phyloP scores from a whole-genome alignment of 1,140 invertebrate genomes.

The Mesaphorura yosii region DNA sequence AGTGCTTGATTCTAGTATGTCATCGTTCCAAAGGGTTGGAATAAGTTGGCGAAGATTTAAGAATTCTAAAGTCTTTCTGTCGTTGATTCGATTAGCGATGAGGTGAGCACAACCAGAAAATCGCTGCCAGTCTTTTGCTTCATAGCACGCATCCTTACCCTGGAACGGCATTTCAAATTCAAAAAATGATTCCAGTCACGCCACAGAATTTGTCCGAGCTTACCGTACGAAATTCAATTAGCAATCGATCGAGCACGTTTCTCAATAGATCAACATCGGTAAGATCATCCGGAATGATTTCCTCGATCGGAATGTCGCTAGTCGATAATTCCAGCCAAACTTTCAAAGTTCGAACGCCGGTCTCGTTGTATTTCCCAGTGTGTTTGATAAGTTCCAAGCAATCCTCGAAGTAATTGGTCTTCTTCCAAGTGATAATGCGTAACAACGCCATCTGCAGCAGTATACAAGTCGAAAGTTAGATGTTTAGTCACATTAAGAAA shows the following conservation, averaged over 20 bases:
- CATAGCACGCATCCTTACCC: not conserved
- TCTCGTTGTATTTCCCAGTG: not conserved
- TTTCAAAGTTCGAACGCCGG: conserved; percentile 7
- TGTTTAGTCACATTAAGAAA: no score
- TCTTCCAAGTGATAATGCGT: conserved; percentile 17
- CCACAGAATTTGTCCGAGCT: not conserved
- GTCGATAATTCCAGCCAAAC: conserved; percentile 3
- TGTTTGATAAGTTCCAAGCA: conserved; percentile 22
- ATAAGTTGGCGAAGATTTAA: conserved; percentile 3
- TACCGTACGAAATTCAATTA: not conserved
- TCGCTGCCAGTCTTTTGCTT: not conserved
- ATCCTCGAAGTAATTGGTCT: conserved; percentile 13
- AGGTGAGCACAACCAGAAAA: not conserved
- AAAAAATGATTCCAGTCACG: not conserved
- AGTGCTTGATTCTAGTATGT: not conserved
- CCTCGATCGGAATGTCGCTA: not conserved
- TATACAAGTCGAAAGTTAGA: conserved; percentile 3
- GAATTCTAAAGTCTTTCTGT: conserved; percentile 5
- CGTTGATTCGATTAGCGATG: not conserved
- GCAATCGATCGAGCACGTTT: not conserved
- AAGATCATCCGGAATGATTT: not conserved
- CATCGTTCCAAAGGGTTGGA: conserved; percentile 1
- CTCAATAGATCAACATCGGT: no score
- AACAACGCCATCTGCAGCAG: conserved; percentile 13
- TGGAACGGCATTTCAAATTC: not conserved